phyloP scores from a whole-genome alignment of 2,797 vertebrate species.

The Enteromius trimaculatus region DNA sequence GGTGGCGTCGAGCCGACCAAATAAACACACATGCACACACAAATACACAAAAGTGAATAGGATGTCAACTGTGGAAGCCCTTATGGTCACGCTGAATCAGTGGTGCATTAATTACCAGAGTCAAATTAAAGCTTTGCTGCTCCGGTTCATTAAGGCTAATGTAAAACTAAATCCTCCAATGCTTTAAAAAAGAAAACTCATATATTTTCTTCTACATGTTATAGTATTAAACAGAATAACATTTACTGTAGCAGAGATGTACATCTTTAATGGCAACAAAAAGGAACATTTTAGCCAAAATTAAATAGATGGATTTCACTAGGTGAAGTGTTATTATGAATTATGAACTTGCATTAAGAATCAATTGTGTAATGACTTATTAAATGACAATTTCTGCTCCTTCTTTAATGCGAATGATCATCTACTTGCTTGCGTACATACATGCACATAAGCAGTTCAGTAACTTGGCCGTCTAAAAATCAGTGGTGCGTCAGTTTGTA shows the following conservation, averaged over 20 bases:
- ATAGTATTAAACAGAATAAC: no score
- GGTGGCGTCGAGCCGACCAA: neutral
- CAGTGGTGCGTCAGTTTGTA: neutral
- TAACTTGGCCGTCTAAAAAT: neutral
- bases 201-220: no score
- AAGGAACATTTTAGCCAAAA: neutral
- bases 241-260: neutral
- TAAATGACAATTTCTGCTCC: neutral
- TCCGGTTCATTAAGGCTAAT: neutral
- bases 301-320: neutral
- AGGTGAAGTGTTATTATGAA: neutral
- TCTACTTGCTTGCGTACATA: neutral
- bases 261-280: neutral
- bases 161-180: slow-evolving; percentile 3
- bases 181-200: neutral
- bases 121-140: slow-evolving; percentile 26
- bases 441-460: no score
- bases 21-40: slow-evolving; percentile 20
- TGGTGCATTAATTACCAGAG: slow-evolving; percentile 24
- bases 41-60: slow-evolving; percentile 24
- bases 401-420: neutral
- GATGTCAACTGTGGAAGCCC: slow-evolving; percentile 27
- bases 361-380: no score
- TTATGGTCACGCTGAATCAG: slow-evolving; percentile 20
- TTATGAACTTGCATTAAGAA: neutral